Conservation (phyloP, 1,140 invertebrate species). For the Palaemon carinicauda region DNA sequence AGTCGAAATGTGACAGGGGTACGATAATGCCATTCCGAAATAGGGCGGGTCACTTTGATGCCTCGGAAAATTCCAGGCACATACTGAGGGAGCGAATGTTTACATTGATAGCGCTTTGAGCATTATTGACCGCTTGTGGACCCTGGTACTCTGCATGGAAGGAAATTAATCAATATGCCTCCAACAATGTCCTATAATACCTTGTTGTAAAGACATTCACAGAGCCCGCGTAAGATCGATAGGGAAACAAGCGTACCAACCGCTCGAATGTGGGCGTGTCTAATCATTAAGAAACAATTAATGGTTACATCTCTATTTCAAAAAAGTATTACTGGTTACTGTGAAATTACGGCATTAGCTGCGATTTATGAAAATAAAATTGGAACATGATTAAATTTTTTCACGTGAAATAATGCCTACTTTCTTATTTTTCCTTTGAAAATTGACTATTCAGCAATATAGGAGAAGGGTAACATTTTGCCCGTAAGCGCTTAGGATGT, state of each 20-base stretch:
- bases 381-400: too few relatives aligned
- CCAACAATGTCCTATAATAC: background rate
- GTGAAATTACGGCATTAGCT: background rate
- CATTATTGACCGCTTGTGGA: background rate
- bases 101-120: background rate
- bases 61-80: background rate
- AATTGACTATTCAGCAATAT: too few relatives aligned
- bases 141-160: background rate
- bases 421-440: too few relatives aligned
- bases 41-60: background rate
- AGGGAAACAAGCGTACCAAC: constrained; percentile 18
- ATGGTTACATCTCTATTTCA: background rate
- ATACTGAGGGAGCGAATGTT: background rate
- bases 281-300: background rate
- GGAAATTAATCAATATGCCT: background rate
- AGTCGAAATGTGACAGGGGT: background rate
- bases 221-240: constrained; percentile 40
- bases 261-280: constrained; percentile 30
- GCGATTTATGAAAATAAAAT: too few relatives aligned
- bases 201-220: background rate
- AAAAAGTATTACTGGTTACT: background rate
- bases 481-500: too few relatives aligned
- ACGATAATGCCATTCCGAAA: background rate
- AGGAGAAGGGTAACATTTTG: too few relatives aligned
- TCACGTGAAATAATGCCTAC: too few relatives aligned